Evolutionary conservation across 2,113 vertebrate genomes (phyloP).

Genomic region (Salminus brasiliensis): DNA sequence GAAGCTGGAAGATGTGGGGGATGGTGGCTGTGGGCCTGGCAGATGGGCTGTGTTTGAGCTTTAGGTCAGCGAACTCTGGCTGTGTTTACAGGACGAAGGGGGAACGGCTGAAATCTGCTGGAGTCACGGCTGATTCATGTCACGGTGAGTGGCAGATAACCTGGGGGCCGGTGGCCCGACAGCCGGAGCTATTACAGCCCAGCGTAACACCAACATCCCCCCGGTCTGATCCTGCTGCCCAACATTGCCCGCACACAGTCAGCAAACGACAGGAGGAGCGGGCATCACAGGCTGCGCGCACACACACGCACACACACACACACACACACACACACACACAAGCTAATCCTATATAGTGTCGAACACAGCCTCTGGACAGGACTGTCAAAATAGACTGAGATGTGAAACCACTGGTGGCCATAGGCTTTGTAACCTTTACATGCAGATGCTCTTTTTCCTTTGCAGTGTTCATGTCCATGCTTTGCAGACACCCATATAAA

Average conservation of each 20-base stretch:
- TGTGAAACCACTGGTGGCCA: slow-evolving; percentile 26
- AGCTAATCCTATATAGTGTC: slow-evolving; percentile 6
- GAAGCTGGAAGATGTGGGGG: slow-evolving; percentile 24
- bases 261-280: slow-evolving; percentile 5
- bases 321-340: too few species aligned
- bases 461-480: not conserved
- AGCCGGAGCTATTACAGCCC: slow-evolving; percentile 78
- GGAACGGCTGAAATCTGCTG: slow-evolving; percentile 74
- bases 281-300: not conserved
- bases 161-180: slow-evolving; percentile 74
- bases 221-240: slow-evolving; percentile 68
- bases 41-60: slow-evolving; percentile 55
- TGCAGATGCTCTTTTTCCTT: slow-evolving; percentile 14
- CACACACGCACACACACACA: not conserved
- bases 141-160: slow-evolving; percentile 81
- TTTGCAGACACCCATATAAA: not conserved
- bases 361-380: slow-evolving; percentile 42
- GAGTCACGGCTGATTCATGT: slow-evolving; percentile 72
- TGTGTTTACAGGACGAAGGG: slow-evolving; percentile 66
- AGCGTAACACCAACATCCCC: slow-evolving; percentile 80
- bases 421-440: slow-evolving; percentile 23
- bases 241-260: slow-evolving; percentile 16
- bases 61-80: slow-evolving; percentile 53
- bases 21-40: slow-evolving; percentile 22
- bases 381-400: slow-evolving; percentile 48